Evolutionary conservation across 2,888 invertebrate species (phyloP), one percentile per base, ranked within the genome.

Genomic region (Eristalis arbustorum): DNA sequence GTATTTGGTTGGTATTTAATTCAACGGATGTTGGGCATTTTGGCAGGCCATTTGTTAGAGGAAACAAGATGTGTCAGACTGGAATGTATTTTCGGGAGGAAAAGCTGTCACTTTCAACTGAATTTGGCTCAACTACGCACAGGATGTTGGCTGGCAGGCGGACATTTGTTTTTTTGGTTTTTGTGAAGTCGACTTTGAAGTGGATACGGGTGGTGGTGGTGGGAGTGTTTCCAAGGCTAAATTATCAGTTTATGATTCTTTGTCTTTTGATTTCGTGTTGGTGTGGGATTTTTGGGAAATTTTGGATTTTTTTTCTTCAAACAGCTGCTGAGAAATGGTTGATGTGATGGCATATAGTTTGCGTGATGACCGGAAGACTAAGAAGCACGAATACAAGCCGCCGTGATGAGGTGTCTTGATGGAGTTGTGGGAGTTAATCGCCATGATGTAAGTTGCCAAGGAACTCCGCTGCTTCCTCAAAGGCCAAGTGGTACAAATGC

Each of bases 1-100:
- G 59, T 69, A 34, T 18, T 59, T 57, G 49, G 56, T 57, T 57
- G 49, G 67, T 67, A 49, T 67, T 67, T 67, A 49, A 49, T 28
- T 49, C 67, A 49, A n/a, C 67, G 67, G 49, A 67, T 49, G 49
- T 49, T 40, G 28, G 42, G 49, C 28, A 25, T 67, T 49, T 28
- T 18, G 25, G 49, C 49, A 49, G 49, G 49, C 18, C 40, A 23
- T 66, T 66, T 28, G 23, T 49, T 40, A 40, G 14, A 40, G 42
- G 14, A 49, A 49, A 49, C 49, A 49, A 49, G 49, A 31, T 18
- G 18, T 49, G 49, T 49, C 49, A 49, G 49, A 18, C 18, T 49
- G 49, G 49, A 49, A 49, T 49, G 49, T 49, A 18, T 49, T 49
- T 49, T 49, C 49, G 18, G 22, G 59, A 69, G 11, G n/a, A 31